Conservation (phyloP, 1,140 invertebrate species). For the Oryctes rhinoceros region DNA sequence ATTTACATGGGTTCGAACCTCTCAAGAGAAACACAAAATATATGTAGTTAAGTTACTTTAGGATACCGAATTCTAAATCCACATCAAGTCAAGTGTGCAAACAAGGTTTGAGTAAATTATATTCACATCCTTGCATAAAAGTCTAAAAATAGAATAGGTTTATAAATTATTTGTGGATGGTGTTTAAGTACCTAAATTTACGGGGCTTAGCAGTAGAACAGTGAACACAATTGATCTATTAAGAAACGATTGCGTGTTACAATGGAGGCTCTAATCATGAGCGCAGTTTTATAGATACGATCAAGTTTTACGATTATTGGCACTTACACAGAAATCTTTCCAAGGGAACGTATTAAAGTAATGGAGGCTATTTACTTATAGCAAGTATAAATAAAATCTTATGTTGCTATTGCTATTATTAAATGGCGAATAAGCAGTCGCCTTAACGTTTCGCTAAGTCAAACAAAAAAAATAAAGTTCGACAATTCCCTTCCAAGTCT, state of each 20-base stretch:
- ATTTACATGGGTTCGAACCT: no score
- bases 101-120: background rate
- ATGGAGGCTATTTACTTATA: constrained; percentile 16
- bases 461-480: background rate
- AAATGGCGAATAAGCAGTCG: background rate
- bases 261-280: constrained; percentile 1
- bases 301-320: constrained; percentile 31
- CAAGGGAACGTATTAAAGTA: background rate
- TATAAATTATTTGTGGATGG: background rate
- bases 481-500: background rate
- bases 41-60: background rate
- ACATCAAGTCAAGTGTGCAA: background rate
- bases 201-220: background rate
- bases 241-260: constrained; percentile 9
- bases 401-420: constrained; percentile 13
- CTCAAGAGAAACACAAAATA: background rate
- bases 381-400: background rate
- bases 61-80: background rate
- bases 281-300: constrained; percentile 18
- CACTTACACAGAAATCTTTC: constrained; percentile 13
- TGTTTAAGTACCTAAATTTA: background rate
- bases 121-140: background rate
- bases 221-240: constrained; percentile 29
- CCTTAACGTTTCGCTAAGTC: background rate
- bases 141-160: background rate